These are phyloP conservation scores for rat (Rattus norvegicus) DNA, from an alignment of 2,113 vertebrate genomes.

Conservation along the genomic window DNA sequence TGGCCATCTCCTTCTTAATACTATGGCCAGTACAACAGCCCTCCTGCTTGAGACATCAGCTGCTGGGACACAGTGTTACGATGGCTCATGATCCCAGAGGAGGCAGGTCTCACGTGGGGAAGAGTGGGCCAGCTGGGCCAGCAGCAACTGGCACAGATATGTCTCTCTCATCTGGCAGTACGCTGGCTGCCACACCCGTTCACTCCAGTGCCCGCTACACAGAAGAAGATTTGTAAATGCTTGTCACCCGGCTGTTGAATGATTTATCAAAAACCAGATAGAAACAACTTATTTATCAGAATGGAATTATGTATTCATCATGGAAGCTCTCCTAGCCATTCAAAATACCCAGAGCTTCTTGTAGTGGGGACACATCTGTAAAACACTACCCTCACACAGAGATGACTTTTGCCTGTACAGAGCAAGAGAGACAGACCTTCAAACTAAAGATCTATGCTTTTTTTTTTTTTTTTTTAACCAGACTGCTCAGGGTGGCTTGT, in stretches of 20 bases:
- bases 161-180: not conserved
- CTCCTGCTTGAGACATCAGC: not conserved
- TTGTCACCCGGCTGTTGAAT: not conserved
- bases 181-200: not conserved
- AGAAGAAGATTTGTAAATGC: not conserved
- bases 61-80: not conserved
- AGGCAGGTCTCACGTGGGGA: not conserved
- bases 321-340: not conserved
- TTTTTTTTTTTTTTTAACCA: no score
- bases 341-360: slow-evolving; percentile 27
- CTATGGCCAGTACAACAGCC: not conserved
- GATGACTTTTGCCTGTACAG: not conserved
- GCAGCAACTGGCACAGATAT: not conserved
- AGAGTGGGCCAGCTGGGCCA: slow-evolving; percentile 32
- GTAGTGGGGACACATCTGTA: not conserved
- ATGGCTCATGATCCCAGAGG: not conserved
- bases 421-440: not conserved
- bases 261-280: slow-evolving; percentile 34
- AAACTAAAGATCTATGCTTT: not conserved
- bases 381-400: not conserved
- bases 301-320: not conserved
- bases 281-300: not conserved
- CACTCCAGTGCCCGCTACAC: not conserved
- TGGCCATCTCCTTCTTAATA: not conserved
- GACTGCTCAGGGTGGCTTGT: not conserved